These are phyloP conservation scores for Pollenia griseotomentosa DNA, from an alignment of 2,888 invertebrate genomes.

Conservation along the genomic window DNA sequence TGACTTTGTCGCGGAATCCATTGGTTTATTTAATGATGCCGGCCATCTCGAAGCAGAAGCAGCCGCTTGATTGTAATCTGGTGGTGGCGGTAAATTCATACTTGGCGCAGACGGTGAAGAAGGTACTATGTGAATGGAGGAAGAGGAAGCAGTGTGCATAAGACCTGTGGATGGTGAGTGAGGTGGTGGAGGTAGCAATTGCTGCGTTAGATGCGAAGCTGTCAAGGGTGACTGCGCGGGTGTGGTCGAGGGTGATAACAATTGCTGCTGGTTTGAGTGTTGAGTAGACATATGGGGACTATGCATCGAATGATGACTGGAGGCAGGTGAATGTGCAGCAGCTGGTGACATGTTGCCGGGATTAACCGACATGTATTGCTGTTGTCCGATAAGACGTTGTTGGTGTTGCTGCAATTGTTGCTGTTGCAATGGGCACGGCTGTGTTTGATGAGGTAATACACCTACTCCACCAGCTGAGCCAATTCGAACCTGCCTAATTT, in stretches of 20 bases:
- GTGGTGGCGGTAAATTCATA: conserved; percentile 76
- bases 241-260: conserved; percentile 79
- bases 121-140: conserved; percentile 73
- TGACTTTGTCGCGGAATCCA: conserved; percentile 87
- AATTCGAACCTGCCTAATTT: conserved; percentile 78
- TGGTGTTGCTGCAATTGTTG: conserved; percentile 77
- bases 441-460: conserved; percentile 58
- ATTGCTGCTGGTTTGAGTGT: conserved; percentile 76
- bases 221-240: conserved; percentile 77
- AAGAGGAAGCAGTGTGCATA: conserved; percentile 67
- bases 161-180: conserved; percentile 72
- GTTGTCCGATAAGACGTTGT: conserved; percentile 70
- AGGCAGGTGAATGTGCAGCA: conserved; percentile 80
- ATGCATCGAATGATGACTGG: conserved; percentile 82
- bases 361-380: conserved; percentile 61
- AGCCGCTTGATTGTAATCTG: conserved; percentile 80
- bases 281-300: conserved; percentile 80
- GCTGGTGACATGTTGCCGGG: conserved; percentile 77
- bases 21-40: conserved; percentile 84
- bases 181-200: conserved; percentile 74
- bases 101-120: conserved; percentile 66
- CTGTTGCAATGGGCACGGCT: conserved; percentile 74
- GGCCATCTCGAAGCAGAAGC: conserved; percentile 83
- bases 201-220: conserved; percentile 77
- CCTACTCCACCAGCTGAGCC: conserved; percentile 42